Base-by-base conservation (phyloP, 2,797 vertebrate species). In the Poecilia gillii region DNA sequence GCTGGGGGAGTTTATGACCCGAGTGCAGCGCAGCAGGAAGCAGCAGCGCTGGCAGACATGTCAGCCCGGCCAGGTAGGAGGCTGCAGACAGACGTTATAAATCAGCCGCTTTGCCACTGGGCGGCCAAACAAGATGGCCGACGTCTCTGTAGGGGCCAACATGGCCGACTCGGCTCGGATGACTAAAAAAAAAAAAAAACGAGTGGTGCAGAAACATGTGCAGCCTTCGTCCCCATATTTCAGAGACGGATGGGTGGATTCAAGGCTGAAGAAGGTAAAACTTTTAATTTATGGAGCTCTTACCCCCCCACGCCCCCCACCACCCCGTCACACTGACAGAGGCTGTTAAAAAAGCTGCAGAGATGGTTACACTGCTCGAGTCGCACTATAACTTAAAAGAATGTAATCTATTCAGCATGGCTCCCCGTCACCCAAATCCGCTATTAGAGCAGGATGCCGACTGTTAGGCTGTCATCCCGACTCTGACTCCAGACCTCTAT, bases 281-380 rank as follows among this genome's bases (percentile, higher is more conserved):
- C 73, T 62, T 89, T 80, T 72, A 91, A 96, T 96, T 96, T 96
- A 96, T 94, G 93, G 89, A 77, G 93, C 92, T 80, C 93, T 95
- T 96, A 95, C 94, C 93, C 90, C 91, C 88, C 49, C 47, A 6
- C 36, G 36, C 46, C 4, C 4, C 4, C 49, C 47, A 49, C 20
- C 20, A 9, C 49, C 88, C 89, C 77, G 85, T 90, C 93, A 93
- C 94, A 92, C 88, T 87, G 86, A 89, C 73, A 85, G 84, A 78
- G 86, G 90, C 86, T 75, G 84, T 62, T 45, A 78, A 89, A 88
- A 88, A 81, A 91, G 87, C 82, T 80, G 81, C 89, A 87, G 93
- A 87, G 93, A 86, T 90, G 88, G 91, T 92, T 95, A 93, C 88
- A 88, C 87, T 80, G 84, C 87, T 83, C 89, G 87, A 93, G 90